A percentile compares a stretch with the other conserved stretches of the same genome.
Conservation (phyloP, 2,888 invertebrate species). For the Adelognathus sp. region DNA sequence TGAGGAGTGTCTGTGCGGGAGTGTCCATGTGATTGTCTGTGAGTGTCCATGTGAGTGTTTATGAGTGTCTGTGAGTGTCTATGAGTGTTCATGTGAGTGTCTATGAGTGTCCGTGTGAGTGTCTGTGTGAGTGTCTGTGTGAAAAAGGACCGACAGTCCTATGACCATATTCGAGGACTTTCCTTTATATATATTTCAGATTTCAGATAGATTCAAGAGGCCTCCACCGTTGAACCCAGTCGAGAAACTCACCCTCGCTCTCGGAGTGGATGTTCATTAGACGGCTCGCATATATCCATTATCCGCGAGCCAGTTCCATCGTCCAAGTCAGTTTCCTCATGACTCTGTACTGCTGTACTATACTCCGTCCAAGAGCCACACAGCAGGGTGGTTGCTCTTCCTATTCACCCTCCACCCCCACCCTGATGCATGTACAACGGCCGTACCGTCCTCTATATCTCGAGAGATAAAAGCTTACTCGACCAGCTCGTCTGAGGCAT, state of each 20-base stretch:
- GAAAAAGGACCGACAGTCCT: no score
- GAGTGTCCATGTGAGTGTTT: no score
- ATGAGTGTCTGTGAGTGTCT: no score
- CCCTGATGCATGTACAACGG: no score
- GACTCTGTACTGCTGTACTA: not conserved
- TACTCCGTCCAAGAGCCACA: not conserved
- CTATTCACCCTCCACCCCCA: not conserved
- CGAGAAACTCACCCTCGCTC: conserved; percentile 32
- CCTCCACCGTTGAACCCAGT: conserved; percentile 32
- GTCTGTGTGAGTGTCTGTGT: no score
- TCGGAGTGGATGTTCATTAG: conserved; percentile 30
- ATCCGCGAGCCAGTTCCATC: conserved; percentile 31
- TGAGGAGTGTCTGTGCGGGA: no score
- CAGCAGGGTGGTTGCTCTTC: not conserved
- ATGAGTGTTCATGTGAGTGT: no score
- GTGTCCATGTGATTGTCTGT: no score
- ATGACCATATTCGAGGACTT: no score
- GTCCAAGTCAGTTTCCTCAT: conserved; percentile 28
- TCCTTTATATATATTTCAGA: no score
- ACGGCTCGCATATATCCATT: conserved; percentile 41
- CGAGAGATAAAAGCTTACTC: not conserved
- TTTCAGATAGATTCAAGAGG: no score
- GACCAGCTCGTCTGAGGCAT: not conserved
- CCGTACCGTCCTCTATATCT: not conserved
- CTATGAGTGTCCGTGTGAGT: no score